These are phyloP conservation scores for Meloe dianella DNA, from an alignment of 2,888 invertebrate genomes.

Conservation along the genomic window DNA sequence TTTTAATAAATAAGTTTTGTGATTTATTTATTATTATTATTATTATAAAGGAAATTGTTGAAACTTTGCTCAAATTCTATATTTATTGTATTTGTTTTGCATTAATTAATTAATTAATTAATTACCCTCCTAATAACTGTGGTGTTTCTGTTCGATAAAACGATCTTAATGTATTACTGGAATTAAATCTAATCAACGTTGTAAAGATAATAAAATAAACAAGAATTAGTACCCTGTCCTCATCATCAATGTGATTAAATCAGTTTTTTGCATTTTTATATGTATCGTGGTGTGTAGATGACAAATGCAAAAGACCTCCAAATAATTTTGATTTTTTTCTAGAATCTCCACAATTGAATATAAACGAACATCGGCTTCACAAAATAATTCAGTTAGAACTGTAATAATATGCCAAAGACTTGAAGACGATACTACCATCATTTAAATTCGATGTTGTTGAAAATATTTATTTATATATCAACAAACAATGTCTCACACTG, in stretches of 20 bases:
- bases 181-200: not conserved
- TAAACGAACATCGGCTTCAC: not conserved
- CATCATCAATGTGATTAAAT: conserved; percentile 21
- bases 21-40: conserved; percentile 1
- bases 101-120: too few relatives aligned
- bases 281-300: conserved; percentile 20
- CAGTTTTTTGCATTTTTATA: conserved; percentile 36
- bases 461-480: conserved; percentile 17
- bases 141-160: conserved; percentile 20
- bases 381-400: not conserved
- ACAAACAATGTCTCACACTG: too few relatives aligned
- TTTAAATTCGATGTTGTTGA: conserved; percentile 18
- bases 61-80: conserved; percentile 29
- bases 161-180: conserved; percentile 13
- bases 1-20: not conserved
- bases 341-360: not conserved
- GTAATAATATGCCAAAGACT: conserved; percentile 4
- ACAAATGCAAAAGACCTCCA: conserved; percentile 15
- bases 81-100: conserved; percentile 17
- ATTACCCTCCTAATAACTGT: conserved; percentile 24
- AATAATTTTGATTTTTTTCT: not conserved
- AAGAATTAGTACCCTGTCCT: conserved; percentile 10
- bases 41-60: conserved; percentile 7
- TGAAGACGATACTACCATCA: not conserved
- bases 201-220: not conserved